phyloP scores from a whole-genome alignment of 2,888 invertebrate genomes.

The Erebia aethiops region DNA sequence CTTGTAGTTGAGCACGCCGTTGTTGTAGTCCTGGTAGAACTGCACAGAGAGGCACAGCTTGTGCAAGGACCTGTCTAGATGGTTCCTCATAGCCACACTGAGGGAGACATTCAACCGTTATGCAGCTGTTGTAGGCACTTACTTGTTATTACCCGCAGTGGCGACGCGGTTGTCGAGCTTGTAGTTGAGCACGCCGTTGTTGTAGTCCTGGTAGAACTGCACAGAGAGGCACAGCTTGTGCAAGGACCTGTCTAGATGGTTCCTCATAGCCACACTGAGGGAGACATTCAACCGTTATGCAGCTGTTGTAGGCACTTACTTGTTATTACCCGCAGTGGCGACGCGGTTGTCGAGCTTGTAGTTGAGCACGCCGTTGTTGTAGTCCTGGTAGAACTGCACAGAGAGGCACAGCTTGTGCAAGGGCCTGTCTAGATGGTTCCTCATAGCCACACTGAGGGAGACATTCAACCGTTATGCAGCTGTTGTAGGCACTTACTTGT shows the following conservation, averaged over 20 bases:
- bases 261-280: conserved; percentile 89
- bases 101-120: conserved; percentile 91
- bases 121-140: conserved; percentile 79
- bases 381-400: conserved; percentile 95
- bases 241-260: conserved; percentile 90
- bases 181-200: conserved; percentile 92
- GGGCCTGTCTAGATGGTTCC: conserved; percentile 90
- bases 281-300: conserved; percentile 91
- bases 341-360: conserved; percentile 92
- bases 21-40: conserved; percentile 96
- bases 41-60: conserved; percentile 89
- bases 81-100: conserved; percentile 90
- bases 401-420: conserved; percentile 88
- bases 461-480: conserved; percentile 90
- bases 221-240: conserved; percentile 88
- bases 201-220: conserved; percentile 95
- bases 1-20: conserved; percentile 91
- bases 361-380: conserved; percentile 92
- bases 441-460: conserved; percentile 89
- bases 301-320: conserved; percentile 82
- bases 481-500: conserved; percentile 84
- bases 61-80: conserved; percentile 88
- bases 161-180: conserved; percentile 92
- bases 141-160: conserved; percentile 92
- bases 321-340: conserved; percentile 92